Percentiles rank a stretch among this genome's conserved stretches.
These are phyloP conservation scores for Hiodon tergisus DNA, from an alignment of 2,113 vertebrate genomes.

Conservation along the genomic window DNA sequence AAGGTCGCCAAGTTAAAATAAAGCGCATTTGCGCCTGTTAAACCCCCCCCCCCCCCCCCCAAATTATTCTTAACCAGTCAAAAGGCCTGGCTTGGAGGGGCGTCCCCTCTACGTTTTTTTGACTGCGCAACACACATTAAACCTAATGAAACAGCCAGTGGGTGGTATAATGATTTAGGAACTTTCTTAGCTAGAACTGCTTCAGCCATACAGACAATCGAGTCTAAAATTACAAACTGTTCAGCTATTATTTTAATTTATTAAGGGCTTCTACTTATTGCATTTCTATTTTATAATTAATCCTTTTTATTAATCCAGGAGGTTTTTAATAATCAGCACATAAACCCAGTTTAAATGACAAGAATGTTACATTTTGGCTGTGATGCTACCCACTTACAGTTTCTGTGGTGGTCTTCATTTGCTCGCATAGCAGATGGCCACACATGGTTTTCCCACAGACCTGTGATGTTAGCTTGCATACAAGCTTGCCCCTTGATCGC, in stretches of 20 bases:
- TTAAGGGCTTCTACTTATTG: neutral
- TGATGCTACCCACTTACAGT: neutral
- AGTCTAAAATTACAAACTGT: no score
- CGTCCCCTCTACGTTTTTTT: no score
- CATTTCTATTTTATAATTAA: neutral
- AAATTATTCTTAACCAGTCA: no score
- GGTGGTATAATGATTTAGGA: no score
- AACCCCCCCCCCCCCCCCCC: neutral
- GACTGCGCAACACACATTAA: no score
- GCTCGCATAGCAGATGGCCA: neutral
- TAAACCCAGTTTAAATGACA: neutral
- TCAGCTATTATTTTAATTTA: no score
- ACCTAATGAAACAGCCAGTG: no score
- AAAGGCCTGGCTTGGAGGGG: no score
- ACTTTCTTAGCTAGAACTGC: no score
- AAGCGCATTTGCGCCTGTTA: slow-evolving; percentile 19
- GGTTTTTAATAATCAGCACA: neutral
- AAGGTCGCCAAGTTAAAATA: no score
- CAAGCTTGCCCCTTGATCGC: neutral
- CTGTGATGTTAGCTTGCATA: neutral
- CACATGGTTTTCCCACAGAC: neutral
- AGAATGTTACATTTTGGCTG: neutral
- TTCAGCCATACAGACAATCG: no score
- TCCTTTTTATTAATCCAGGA: no score
- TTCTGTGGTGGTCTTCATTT: neutral